Evolutionary conservation across 2,888 invertebrate species (phyloP), one percentile per base, ranked within the genome.

Genomic region (Apoderus coryli): DNA sequence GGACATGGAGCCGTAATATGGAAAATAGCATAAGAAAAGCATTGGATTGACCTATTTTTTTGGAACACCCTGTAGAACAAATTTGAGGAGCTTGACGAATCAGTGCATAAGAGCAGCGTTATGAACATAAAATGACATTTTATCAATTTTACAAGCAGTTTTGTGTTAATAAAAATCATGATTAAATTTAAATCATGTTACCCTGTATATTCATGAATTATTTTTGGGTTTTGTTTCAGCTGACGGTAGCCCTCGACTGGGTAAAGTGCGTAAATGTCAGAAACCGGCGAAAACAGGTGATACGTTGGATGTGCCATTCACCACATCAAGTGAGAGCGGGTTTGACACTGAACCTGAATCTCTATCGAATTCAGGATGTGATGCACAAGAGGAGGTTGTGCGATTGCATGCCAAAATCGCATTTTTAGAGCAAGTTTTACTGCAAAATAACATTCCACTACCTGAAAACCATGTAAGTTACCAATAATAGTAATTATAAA

Each of bases 211-310:
- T n/a, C n/a, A n/a, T n/a, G n/a, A n/a, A n/a, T n/a, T n/a, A n/a
- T n/a, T n/a, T n/a, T n/a, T n/a, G n/a, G n/a, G n/a, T n/a, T 38
- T 27, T 36, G 14, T 42, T 46, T 4, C 44, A 58, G 41, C 65
- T 58, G 50, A 65, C 59, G 52, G 57, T 46, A 70, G 67, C 52
- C 71, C 71, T 3, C 56, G 69, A 3, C 47, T 69, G 36, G 69
- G 69, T 12, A 72, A 72, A 54, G 59, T 70, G 24, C 60, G 72
- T 26, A 68, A 67, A 47, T 69, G 64, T 44, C 61, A 59, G 39
- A 60, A 60, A 22, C n/a, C n/a, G n/a, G 27, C 39, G 11, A 31
- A 34, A 26, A 38, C 39, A 52, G 56, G 35, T 50, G 62, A 46
- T 43, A 53, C 14, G 52, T 53, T 43, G 48, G 63, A 63, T 39